phyloP scores from a whole-genome alignment of 37 sponge, comb jelly and placozoan species.

The Oscarella lobularis region DNA sequence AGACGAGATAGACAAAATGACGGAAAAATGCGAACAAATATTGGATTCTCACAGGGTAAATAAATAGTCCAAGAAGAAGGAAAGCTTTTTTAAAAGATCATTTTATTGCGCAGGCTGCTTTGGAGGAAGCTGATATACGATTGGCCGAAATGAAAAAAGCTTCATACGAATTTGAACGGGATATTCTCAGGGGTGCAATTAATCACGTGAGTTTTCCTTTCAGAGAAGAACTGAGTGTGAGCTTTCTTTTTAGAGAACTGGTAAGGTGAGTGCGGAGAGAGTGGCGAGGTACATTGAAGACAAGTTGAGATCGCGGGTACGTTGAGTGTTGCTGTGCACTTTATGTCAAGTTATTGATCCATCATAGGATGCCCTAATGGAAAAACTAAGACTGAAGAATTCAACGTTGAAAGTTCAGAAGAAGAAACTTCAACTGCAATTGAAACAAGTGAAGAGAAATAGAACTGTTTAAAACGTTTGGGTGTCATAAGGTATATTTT shows the following conservation, averaged over 20 bases:
- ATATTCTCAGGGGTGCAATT: constrained; percentile 68
- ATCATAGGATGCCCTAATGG: constrained; percentile 54
- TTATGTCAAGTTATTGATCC: neutral
- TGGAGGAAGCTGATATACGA: constrained; percentile 64
- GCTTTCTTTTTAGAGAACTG: constrained; percentile 47
- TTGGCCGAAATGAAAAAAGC: constrained; percentile 73
- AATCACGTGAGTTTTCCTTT: constrained; percentile 39
- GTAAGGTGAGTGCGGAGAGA: constrained; percentile 62
- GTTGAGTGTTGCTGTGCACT: too few relatives aligned
- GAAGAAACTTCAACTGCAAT: constrained; percentile 57
- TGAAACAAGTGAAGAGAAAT: constrained; percentile 65
- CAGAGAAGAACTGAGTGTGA: neutral
- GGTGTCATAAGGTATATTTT: neutral
- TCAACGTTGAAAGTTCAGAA: constrained; percentile 50
- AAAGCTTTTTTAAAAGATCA: neutral
- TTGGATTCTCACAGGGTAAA: constrained; percentile 61
- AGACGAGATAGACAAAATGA: constrained; percentile 62
- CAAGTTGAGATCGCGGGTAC: constrained; percentile 51
- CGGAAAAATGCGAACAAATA: constrained; percentile 54
- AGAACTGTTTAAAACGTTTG: neutral
- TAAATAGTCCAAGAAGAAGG: neutral
- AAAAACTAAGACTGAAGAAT: constrained; percentile 88
- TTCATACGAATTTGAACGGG: constrained; percentile 87
- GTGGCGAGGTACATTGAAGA: constrained; percentile 84
- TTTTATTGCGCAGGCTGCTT: constrained; percentile 40